Percentiles rank a stretch among this genome's conserved stretches.
Conservation (phyloP, 2,113 vertebrate species). For the Prietella phreatophila region DNA sequence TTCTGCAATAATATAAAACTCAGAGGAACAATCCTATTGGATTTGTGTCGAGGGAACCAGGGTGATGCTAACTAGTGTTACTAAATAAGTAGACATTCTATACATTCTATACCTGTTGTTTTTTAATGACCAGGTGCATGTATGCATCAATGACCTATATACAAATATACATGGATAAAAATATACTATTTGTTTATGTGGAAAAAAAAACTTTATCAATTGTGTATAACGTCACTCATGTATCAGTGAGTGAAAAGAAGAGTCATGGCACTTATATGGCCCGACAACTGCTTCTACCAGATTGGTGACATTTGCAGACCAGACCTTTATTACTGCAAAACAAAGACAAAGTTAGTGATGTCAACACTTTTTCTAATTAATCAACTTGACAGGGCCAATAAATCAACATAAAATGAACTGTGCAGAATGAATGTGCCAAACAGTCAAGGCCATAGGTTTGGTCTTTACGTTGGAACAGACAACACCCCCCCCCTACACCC, state of each 20-base stretch:
- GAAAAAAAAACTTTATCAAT: not conserved
- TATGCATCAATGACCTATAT: conserved; percentile 12
- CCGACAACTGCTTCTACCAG: conserved; percentile 32
- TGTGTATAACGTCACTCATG: no score
- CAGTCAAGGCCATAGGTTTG: no score
- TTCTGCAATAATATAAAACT: no score
- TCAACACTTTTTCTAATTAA: not conserved
- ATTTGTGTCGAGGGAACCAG: no score
- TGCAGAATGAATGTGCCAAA: not conserved
- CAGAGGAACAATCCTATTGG: no score
- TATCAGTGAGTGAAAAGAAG: conserved; percentile 33
- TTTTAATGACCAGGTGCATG: not conserved
- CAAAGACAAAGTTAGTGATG: not conserved
- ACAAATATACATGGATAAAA: not conserved
- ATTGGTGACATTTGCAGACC: conserved; percentile 12
- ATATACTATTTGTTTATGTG: not conserved
- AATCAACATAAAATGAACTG: not conserved
- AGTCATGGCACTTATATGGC: conserved; percentile 31
- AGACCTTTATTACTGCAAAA: conserved; percentile 34
- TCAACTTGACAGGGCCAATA: conserved; percentile 21
- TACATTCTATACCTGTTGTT: conserved; percentile 10
- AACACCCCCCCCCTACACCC: no score
- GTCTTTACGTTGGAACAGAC: no score
- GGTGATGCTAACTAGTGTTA: not conserved
- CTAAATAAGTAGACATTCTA: not conserved